Evolutionary conservation across 2,113 vertebrate species (phyloP), one percentile per base, ranked within the genome.

Genomic region (Sitta europaea): DNA sequence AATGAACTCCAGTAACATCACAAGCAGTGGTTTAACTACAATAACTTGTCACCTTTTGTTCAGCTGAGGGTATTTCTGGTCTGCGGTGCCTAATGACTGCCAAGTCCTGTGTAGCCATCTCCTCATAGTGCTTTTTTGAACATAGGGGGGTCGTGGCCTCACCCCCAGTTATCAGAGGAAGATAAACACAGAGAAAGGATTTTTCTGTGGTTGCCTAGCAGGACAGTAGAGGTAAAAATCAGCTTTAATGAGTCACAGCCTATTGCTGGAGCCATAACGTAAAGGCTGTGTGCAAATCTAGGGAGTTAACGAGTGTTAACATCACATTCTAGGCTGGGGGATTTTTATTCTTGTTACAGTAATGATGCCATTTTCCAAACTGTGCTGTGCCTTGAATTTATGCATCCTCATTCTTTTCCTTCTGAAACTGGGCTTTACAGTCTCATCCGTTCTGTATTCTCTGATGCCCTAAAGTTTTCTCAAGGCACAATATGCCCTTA

Each of bases 401-500:
- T 81, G 35, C 51, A 59, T 90, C 27, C 18, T 86, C 4, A 2
- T 90, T 90, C 47, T 18, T 70, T 40, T 38, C 9, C 17, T 86
- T 40, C 74, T 38, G 11, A 76, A 88, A 48, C 33, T 0, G 1
- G 35, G 19, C 36, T 36, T 93, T 76, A 13, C 0, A 0, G 22
- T 90, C 38, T 55, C 62, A 29, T 88, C 36, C 16, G 67, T 84
- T 43, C 35, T 15, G 3, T 47, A 29, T 65, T 78, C 66, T 61
- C 28, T 50, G 47, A 31, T 81, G 43, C 45, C 47, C 77, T 66
- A 40, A 33, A 65, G 62, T 38, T 72, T 55, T 71, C 50, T 79
- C 0, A 0, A 50, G 42, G 27, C 29, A 36, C 1, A 2, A 1
- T 50, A 9, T 4, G 9, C 25, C 8, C 21, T 45, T 76, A 14